A percentile compares a stretch with the other conserved stretches of the same genome.
Evolutionary conservation across 2,888 invertebrate species (phyloP).

Genomic region (Morpho achilles): DNA sequence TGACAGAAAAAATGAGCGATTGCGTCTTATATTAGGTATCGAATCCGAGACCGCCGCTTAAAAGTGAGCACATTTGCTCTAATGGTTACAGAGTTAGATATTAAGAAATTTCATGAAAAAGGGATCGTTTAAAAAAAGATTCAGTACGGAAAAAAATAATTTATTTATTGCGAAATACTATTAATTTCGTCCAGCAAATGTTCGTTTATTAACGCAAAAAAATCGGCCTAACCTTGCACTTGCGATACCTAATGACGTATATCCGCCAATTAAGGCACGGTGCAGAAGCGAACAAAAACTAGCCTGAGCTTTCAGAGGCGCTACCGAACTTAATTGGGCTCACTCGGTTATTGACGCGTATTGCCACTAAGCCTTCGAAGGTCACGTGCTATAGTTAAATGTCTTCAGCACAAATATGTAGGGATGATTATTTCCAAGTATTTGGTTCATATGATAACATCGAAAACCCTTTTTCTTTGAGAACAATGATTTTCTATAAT

Average conservation of each 20-base stretch:
- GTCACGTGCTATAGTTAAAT: conserved; percentile 33
- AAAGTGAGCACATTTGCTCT: too few species aligned
- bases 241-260: conserved; percentile 60
- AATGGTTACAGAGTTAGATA: too few species aligned
- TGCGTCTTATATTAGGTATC: too few species aligned
- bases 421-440: too few species aligned
- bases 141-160: not conserved
- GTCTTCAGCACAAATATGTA: not conserved
- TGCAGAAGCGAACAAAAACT: conserved; percentile 62
- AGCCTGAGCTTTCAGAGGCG: conserved; percentile 61
- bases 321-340: conserved; percentile 74
- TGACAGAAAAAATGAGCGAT: too few species aligned
- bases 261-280: conserved; percentile 68
- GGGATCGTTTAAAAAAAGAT: too few species aligned
- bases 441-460: too few species aligned
- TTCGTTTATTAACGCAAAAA: conserved; percentile 25
- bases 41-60: too few species aligned
- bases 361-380: conserved; percentile 55
- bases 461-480: too few species aligned
- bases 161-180: conserved; percentile 1
- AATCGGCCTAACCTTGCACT: conserved; percentile 38
- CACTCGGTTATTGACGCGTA: conserved; percentile 57
- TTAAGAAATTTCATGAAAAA: too few species aligned
- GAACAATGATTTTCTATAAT: too few species aligned
- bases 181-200: conserved; percentile 14